A percentile compares a stretch with the other conserved stretches of the same genome.
phyloP scores from a whole-genome alignment of 2,888 invertebrate species.

The Cosmorhoe ocellata region DNA sequence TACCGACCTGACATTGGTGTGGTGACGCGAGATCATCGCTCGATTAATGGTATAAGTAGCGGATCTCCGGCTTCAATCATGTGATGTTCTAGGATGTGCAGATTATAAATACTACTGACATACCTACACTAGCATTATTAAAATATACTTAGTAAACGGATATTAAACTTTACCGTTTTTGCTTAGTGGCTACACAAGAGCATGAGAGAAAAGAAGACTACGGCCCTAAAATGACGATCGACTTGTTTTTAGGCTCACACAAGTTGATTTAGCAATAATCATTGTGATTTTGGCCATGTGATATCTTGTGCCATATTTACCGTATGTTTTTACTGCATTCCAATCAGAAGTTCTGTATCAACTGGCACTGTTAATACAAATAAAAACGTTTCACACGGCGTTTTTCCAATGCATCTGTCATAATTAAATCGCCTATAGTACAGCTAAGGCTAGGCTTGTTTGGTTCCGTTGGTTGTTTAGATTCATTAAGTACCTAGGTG shows the following conservation, averaged over 20 bases:
- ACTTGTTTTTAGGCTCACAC: not conserved
- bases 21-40: constrained; percentile 24
- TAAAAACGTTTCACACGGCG: constrained; percentile 3
- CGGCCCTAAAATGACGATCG: not conserved
- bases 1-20: constrained; percentile 29
- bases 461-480: no score
- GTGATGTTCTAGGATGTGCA: constrained; percentile 22
- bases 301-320: not conserved
- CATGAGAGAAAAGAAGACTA: no score
- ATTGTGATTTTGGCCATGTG: not conserved
- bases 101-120: constrained; percentile 1
- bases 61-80: constrained; percentile 31
- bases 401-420: constrained; percentile 1
- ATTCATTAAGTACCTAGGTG: no score
- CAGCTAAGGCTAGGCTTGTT: not conserved
- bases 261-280: not conserved
- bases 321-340: constrained; percentile 3
- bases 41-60: constrained; percentile 19
- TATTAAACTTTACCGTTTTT: no score
- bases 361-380: not conserved
- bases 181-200: no score
- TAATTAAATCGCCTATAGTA: not conserved
- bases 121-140: not conserved
- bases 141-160: no score
- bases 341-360: not conserved